Evolutionary conservation across 1,140 invertebrate species (phyloP).

Genomic region (Galendromus occidentalis): DNA sequence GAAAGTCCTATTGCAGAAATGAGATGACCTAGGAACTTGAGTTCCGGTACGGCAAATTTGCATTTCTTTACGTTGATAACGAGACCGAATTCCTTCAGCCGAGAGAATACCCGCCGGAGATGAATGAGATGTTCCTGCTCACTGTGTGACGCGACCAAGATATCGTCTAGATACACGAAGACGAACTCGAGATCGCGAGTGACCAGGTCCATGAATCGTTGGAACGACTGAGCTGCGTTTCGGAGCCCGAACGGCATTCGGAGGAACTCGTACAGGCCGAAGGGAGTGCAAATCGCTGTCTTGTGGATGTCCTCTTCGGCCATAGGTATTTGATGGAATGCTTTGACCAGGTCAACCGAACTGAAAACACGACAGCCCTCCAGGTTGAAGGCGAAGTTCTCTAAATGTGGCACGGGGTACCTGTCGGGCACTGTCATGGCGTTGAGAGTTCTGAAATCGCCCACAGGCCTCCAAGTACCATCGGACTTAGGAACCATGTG

Average conservation of each 20-base stretch:
- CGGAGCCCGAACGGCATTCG: slow-evolving; percentile 15
- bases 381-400: too few species aligned
- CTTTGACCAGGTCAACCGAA: slow-evolving; percentile 10
- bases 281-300: slow-evolving; percentile 19
- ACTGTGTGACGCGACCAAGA: too few species aligned
- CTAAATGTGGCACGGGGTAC: too few species aligned
- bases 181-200: too few species aligned
- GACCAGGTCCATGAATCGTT: too few species aligned
- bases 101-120: not conserved
- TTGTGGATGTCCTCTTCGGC: slow-evolving; percentile 22
- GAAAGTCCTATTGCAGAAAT: slow-evolving; percentile 11
- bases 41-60: slow-evolving; percentile 14
- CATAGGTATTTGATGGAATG: slow-evolving; percentile 19
- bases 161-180: too few species aligned
- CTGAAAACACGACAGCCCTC: too few species aligned
- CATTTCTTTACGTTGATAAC: slow-evolving; percentile 14
- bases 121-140: not conserved
- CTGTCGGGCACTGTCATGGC: too few species aligned
- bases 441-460: too few species aligned
- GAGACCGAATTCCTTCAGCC: not conserved
- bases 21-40: slow-evolving; percentile 13
- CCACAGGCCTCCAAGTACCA: too few species aligned
- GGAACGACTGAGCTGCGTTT: too few species aligned
- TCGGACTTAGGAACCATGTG: too few species aligned
- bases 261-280: slow-evolving; percentile 14